Conservation (phyloP, 2,888 invertebrate species). For the Cyclophora punctaria region DNA sequence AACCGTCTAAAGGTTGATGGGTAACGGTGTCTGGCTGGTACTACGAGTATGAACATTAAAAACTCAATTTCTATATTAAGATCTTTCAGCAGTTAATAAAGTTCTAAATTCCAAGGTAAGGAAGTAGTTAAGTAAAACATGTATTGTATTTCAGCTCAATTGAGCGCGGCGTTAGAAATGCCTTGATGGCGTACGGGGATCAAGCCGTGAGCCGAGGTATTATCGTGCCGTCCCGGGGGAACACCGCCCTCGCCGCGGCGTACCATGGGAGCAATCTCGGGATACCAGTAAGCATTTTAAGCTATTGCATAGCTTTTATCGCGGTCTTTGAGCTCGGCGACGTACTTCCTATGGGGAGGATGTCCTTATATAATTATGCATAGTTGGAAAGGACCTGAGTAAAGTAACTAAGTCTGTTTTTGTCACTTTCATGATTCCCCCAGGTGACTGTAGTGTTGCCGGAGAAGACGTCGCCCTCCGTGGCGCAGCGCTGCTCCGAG, state of each 20-base stretch:
- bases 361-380: no score
- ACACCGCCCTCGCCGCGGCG: constrained; percentile 59
- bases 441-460: constrained; percentile 65
- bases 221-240: constrained; percentile 59
- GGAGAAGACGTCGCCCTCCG: constrained; percentile 45
- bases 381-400: no score
- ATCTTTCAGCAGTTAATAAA: no score
- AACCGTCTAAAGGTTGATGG: no score
- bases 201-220: constrained; percentile 43
- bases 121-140: background rate
- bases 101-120: background rate
- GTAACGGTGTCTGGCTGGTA: no score
- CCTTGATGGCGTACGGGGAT: constrained; percentile 37
- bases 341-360: background rate
- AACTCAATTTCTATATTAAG: no score
- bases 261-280: constrained; percentile 52
- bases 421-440: no score
- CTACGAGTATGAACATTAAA: no score
- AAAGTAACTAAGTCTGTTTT: no score
- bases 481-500: constrained; percentile 58
- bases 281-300: constrained; percentile 40
- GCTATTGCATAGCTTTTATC: background rate
- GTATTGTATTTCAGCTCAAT: constrained; percentile 39
- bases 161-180: constrained; percentile 59
- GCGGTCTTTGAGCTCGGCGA: background rate